These are phyloP conservation scores for Coptodon rendalli DNA, from an alignment of 2,113 vertebrate genomes.

Conservation along the genomic window DNA sequence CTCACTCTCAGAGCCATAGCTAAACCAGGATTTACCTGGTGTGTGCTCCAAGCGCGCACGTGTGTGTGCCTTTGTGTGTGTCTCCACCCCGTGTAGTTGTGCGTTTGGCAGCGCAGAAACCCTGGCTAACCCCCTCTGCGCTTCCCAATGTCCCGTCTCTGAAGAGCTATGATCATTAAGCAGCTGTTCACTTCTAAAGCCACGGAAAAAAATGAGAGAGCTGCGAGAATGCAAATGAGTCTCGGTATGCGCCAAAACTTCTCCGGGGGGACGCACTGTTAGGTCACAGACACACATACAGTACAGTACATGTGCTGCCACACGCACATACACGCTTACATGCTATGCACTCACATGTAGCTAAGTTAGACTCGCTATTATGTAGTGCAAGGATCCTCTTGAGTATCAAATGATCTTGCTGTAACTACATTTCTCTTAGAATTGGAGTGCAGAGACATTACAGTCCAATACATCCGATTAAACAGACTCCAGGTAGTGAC, in stretches of 20 bases:
- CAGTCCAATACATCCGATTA: slow-evolving; percentile 33
- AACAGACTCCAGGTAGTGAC: slow-evolving; percentile 11
- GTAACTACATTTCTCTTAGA: slow-evolving; percentile 58
- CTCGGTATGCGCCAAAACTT: slow-evolving; percentile 55
- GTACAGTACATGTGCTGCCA: not conserved
- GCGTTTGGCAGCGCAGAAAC: slow-evolving; percentile 39
- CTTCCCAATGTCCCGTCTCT: slow-evolving; percentile 67
- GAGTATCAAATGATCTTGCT: slow-evolving; percentile 43
- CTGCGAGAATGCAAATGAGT: slow-evolving; percentile 67
- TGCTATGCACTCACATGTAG: slow-evolving; percentile 15
- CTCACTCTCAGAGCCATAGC: slow-evolving; percentile 32
- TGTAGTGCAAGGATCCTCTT: slow-evolving; percentile 52
- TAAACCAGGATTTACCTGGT: slow-evolving; percentile 50
- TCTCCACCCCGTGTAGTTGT: not conserved
- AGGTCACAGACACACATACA: slow-evolving; percentile 44
- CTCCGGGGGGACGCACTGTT: slow-evolving; percentile 56
- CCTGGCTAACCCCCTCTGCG: slow-evolving; percentile 53
- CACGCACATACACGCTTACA: not conserved
- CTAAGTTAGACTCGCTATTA: slow-evolving; percentile 41
- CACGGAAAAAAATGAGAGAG: slow-evolving; percentile 47
- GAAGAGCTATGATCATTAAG: slow-evolving; percentile 73
- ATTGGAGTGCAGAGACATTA: slow-evolving; percentile 25
- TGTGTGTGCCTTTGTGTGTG: not conserved
- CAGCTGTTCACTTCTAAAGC: slow-evolving; percentile 69
- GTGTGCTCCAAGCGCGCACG: not conserved